These are phyloP conservation scores for Hermodice carunculata DNA, from an alignment of 2,888 invertebrate species.

Conservation along the genomic window DNA sequence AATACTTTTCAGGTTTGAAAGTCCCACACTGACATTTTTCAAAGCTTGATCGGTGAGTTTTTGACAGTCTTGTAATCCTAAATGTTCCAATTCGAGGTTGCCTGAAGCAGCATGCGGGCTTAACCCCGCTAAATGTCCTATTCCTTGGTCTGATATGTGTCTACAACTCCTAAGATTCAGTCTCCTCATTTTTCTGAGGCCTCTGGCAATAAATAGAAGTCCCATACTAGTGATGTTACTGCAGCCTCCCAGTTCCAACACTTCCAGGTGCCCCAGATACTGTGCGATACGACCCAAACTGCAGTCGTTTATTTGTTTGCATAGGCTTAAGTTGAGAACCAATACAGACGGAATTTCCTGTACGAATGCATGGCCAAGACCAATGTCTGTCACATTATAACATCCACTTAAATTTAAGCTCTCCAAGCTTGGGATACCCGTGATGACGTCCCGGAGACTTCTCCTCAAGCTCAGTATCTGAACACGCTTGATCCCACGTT, in stretches of 20 bases:
- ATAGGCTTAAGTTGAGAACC: slow-evolving; percentile 87
- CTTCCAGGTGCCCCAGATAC: slow-evolving; percentile 85
- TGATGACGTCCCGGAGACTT: slow-evolving; percentile 86
- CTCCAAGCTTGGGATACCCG: slow-evolving; percentile 87
- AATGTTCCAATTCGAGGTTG: slow-evolving; percentile 82
- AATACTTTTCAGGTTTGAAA: slow-evolving; percentile 84
- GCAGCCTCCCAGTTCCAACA: slow-evolving; percentile 91
- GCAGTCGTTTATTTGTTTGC: slow-evolving; percentile 95
- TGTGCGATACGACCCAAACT: slow-evolving; percentile 88
- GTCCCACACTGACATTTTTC: slow-evolving; percentile 85
- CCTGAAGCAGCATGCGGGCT: slow-evolving; percentile 52
- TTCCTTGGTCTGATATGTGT: slow-evolving; percentile 91
- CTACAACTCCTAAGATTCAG: slow-evolving; percentile 93
- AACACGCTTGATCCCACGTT: slow-evolving; percentile 88
- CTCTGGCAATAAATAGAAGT: slow-evolving; percentile 87
- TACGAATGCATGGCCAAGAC: slow-evolving; percentile 85
- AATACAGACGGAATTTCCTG: slow-evolving; percentile 81
- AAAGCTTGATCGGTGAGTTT: slow-evolving; percentile 92
- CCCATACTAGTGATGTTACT: slow-evolving; percentile 92
- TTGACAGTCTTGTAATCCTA: slow-evolving; percentile 95
- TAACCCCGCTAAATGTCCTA: slow-evolving; percentile 83
- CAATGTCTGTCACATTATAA: slow-evolving; percentile 91
- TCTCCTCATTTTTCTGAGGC: slow-evolving; percentile 84
- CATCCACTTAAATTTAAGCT: slow-evolving; percentile 92
- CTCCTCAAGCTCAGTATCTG: slow-evolving; percentile 89